A percentile compares a stretch with the other conserved stretches of the same genome.
Evolutionary conservation across 1,140 invertebrate species (phyloP).

Genomic region (Bombus affinis): DNA sequence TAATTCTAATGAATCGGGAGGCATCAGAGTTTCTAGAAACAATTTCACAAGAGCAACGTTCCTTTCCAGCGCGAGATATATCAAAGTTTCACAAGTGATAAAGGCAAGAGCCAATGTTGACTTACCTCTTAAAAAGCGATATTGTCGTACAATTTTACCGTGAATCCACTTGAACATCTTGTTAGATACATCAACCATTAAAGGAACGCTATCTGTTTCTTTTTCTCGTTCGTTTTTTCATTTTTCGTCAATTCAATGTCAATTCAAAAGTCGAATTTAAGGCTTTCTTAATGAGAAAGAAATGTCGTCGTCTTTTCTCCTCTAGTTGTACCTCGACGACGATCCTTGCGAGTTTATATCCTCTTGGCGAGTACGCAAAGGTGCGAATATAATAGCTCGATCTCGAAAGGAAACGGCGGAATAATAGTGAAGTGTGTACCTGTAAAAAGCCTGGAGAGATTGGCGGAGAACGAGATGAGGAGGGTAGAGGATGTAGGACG

Average conservation of each 20-base stretch:
- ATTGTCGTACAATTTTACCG: conserved; percentile 15
- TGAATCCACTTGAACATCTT: conserved; percentile 19
- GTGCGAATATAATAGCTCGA: conserved; percentile 55
- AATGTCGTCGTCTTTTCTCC: background rate
- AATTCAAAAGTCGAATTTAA: conserved; percentile 33
- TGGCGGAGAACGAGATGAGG: background rate
- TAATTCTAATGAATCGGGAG: background rate
- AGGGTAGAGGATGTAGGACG: background rate
- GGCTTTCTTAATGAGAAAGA: conserved; percentile 16
- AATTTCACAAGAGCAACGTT: background rate
- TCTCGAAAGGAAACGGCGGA: conserved; percentile 37
- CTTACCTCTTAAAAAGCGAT: conserved; percentile 13
- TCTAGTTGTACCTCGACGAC: background rate
- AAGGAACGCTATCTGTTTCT: background rate
- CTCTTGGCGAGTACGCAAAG: background rate
- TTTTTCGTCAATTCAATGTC: background rate
- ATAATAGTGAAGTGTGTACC: conserved; percentile 36
- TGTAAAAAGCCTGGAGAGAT: conserved; percentile 24
- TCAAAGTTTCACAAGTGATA: background rate
- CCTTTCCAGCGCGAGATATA: background rate
- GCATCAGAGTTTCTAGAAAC: background rate
- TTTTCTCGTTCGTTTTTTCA: background rate
- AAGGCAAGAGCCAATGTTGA: conserved; percentile 14
- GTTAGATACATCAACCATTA: conserved; percentile 11
- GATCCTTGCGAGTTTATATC: conserved; percentile 20